These are phyloP conservation scores for Campylomormyrus numenius DNA, from an alignment of 2,113 vertebrate genomes.

Conservation along the genomic window DNA sequence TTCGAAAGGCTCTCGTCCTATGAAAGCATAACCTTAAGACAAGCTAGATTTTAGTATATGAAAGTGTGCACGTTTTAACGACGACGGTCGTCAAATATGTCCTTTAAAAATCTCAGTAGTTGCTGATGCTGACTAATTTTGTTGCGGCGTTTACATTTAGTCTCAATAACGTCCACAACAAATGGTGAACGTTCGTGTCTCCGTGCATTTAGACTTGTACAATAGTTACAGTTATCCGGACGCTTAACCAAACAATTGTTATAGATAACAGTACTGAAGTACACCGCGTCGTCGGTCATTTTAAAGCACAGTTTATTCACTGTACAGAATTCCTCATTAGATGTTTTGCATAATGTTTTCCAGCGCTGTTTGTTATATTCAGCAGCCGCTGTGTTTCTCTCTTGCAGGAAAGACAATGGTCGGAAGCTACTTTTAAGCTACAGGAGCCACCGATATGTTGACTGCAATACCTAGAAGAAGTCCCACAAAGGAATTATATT, in stretches of 20 bases:
- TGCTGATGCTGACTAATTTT: constrained; percentile 26
- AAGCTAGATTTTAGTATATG: background rate
- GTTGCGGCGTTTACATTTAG: constrained; percentile 22
- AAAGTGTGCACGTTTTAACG: background rate
- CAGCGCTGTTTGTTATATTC: constrained; percentile 11
- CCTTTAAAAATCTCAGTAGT: background rate
- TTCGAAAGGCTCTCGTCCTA: background rate
- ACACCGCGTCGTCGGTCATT: background rate
- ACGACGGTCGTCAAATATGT: constrained; percentile 4
- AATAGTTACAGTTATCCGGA: constrained; percentile 3
- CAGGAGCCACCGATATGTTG: constrained; percentile 55
- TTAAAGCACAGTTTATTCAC: background rate
- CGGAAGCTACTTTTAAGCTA: constrained; percentile 53
- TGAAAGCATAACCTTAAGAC: background rate
- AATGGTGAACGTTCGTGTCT: constrained; percentile 9
- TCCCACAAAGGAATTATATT: constrained; percentile 61
- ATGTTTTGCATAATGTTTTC: background rate
- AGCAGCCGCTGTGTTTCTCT: constrained; percentile 31
- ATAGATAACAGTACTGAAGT: background rate
- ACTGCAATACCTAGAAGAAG: constrained; percentile 56
- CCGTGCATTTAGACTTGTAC: background rate
- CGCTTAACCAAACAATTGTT: background rate
- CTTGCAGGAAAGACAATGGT: constrained; percentile 65
- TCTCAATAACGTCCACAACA: background rate
- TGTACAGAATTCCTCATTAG: background rate